Evolutionary conservation across 2,797 vertebrate genomes (phyloP), one percentile per base, ranked within the genome.

Genomic region (Macroramphosus scolopax): DNA sequence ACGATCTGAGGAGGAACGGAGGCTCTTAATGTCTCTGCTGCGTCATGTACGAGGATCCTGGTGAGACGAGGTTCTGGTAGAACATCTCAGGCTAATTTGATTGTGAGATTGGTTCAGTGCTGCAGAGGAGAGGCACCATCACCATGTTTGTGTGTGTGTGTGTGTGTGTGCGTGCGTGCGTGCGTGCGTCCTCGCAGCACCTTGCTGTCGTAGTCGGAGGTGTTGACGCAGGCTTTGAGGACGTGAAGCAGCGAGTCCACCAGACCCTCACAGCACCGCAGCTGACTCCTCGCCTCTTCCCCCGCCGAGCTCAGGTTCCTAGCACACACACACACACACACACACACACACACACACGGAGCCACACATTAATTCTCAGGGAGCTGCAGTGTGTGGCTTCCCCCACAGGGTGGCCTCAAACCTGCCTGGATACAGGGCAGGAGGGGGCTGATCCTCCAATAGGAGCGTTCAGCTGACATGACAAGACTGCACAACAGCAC

Each of bases 161-260:
- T 51, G 4, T 42, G 55, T 14, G 6, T 22, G n/a, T n/a, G n/a
- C n/a, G 4, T 31, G 28, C 40, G 37, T 58, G 42, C 24, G 40
- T 62, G 2, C 48, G 4, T 42, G 55, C 13, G 6, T 22, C n/a
- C n/a, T n/a, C n/a, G n/a, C 29, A 5, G 54, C 47, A 96, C 96
- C 95, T 98, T 98, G 93, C 96, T 98, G 88, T 98, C 95, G 1
- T 95, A 98, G 73, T 98, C 95, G 0, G 95, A 93, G 6, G 94
- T 95, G 88, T 93, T 96, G 84, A 96, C 93, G 20, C 96, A 98
- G 0, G 94, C 95, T 80, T 93, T 94, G 81, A 98, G 95, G 79
- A 98, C 91, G 3, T 97, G 93, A 5, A 98, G 88, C 77, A 98
- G 87, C 0, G 96, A 97, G 84, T 98, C 96, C 0, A 98, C 93